phyloP scores from a whole-genome alignment of 1,140 invertebrate species.

The Theocolax elegans region DNA sequence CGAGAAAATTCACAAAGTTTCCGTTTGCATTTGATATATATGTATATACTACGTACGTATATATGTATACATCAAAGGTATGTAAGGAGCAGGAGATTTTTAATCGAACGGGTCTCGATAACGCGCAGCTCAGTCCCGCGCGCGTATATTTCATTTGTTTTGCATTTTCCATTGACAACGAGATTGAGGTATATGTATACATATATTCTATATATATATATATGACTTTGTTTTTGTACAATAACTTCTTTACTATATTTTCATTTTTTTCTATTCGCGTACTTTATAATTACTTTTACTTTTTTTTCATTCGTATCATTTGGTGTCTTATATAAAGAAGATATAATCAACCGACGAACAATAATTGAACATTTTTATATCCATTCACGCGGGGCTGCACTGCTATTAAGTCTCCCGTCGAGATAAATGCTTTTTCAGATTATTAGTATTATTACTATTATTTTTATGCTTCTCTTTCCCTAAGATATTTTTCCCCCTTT shows the following conservation, averaged over 20 bases:
- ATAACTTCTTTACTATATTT: constrained; percentile 35
- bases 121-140: neutral
- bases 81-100: constrained; percentile 4
- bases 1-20: constrained; percentile 29
- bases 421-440: constrained; percentile 42
- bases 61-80: neutral
- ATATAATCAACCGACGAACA: constrained; percentile 46
- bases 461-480: constrained; percentile 22
- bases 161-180: constrained; percentile 35
- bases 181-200: constrained; percentile 46
- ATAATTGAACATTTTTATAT: constrained; percentile 48
- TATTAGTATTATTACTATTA: constrained; percentile 35
- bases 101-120: neutral
- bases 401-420: constrained; percentile 10
- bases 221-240: constrained; percentile 52
- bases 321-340: constrained; percentile 38
- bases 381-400: constrained; percentile 10
- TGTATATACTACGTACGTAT: no score
- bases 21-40: neutral
- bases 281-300: neutral
- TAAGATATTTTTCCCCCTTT: constrained; percentile 35
- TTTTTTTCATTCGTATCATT: constrained; percentile 30
- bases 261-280: constrained; percentile 17
- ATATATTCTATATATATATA: constrained; percentile 24
- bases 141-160: neutral